These are phyloP conservation scores for Propithecus perrieri DNA, from an alignment of 2,797 vertebrate genomes.

Conservation along the genomic window DNA sequence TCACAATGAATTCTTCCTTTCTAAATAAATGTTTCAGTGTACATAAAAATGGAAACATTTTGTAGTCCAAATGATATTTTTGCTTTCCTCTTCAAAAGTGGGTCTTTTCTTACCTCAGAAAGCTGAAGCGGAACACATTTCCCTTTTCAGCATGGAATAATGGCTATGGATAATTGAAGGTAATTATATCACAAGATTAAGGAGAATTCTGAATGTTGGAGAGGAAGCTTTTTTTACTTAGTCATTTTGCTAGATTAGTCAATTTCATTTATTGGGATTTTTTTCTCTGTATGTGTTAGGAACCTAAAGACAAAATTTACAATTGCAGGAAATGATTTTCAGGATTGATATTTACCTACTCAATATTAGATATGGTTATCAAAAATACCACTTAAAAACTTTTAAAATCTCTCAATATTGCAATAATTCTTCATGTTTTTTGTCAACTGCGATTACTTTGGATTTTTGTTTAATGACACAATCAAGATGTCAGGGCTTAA, in stretches of 20 bases:
- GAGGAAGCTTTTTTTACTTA: background rate
- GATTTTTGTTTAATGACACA: background rate
- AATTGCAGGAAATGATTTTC: background rate
- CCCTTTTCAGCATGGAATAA: background rate
- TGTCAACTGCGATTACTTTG: background rate
- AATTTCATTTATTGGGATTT: background rate
- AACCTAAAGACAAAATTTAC: background rate
- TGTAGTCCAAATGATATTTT: background rate
- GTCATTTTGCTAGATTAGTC: background rate
- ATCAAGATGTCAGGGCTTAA: background rate
- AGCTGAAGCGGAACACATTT: background rate
- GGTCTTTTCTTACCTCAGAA: background rate
- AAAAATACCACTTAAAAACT: background rate
- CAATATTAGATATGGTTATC: background rate
- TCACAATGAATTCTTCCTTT: slow-evolving; percentile 29
- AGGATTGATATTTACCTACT: background rate
- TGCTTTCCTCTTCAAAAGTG: background rate
- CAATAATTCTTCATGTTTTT: background rate
- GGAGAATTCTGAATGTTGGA: slow-evolving; percentile 23
- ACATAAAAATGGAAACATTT: slow-evolving; percentile 20
- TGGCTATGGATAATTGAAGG: background rate
- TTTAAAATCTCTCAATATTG: background rate
- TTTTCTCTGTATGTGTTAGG: background rate
- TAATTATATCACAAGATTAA: slow-evolving; percentile 37
- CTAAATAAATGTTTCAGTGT: background rate